Evolutionary conservation across 2,113 vertebrate genomes (phyloP).

Genomic region (Hippopotamus amphibius): DNA sequence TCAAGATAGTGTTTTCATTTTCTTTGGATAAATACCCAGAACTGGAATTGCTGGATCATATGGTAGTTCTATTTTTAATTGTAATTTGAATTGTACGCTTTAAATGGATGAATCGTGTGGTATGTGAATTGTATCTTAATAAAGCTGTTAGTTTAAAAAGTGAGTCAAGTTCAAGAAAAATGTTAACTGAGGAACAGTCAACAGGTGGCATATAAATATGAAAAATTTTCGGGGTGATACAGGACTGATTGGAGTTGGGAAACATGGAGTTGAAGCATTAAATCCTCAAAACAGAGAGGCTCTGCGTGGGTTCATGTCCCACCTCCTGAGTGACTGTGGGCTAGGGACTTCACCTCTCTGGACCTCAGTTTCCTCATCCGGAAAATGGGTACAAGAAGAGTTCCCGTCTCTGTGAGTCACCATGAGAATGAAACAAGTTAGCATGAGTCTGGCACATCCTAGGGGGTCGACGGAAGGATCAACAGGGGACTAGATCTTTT

Average conservation of each 20-base stretch:
- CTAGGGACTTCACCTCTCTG: background rate
- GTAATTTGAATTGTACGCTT: background rate
- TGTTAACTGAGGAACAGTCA: background rate
- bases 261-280: background rate
- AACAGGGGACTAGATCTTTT: background rate
- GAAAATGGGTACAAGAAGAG: background rate
- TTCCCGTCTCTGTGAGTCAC: background rate
- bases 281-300: background rate
- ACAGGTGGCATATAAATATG: background rate
- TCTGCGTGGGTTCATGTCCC: background rate
- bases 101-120: background rate
- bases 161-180: constrained; percentile 25
- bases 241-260: background rate
- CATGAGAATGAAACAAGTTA: background rate
- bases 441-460: no score
- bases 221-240: background rate
- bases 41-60: background rate
- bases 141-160: background rate
- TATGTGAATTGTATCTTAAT: background rate
- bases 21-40: background rate
- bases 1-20: background rate
- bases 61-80: background rate
- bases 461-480: background rate
- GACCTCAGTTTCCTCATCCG: background rate
- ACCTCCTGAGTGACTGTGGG: background rate